phyloP scores from a whole-genome alignment of 2,888 invertebrate genomes.

The Orthonevra nobilis region DNA sequence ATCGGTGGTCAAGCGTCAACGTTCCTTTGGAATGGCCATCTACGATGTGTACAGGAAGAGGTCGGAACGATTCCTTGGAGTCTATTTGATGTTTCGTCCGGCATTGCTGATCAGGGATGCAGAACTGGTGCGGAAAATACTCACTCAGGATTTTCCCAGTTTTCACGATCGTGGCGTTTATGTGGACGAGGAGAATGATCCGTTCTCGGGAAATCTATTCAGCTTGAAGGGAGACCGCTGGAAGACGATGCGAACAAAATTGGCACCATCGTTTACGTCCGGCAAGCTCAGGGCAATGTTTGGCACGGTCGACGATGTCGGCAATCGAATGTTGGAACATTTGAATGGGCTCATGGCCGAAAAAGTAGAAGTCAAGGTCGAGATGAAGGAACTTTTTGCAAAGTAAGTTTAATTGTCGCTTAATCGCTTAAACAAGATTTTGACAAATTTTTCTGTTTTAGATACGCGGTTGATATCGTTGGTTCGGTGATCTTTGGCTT shows the following conservation, averaged over 20 bases:
- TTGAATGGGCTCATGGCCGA: slow-evolving; percentile 76
- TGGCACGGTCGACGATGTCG: slow-evolving; percentile 82
- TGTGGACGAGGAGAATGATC: slow-evolving; percentile 83
- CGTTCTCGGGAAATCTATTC: slow-evolving; percentile 83
- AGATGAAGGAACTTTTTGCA: slow-evolving; percentile 78
- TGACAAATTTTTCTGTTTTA: slow-evolving; percentile 63
- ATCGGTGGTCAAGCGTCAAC: slow-evolving; percentile 82
- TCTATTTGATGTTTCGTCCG: slow-evolving; percentile 84
- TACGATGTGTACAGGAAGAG: slow-evolving; percentile 82
- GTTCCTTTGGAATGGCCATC: slow-evolving; percentile 84
- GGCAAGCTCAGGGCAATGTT: slow-evolving; percentile 86
- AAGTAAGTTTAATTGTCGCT: slow-evolving; percentile 71
- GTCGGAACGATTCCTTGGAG: slow-evolving; percentile 81
- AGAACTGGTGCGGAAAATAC: slow-evolving; percentile 83
- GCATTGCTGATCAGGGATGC: slow-evolving; percentile 84
- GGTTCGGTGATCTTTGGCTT: slow-evolving; percentile 81
- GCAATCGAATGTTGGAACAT: slow-evolving; percentile 81
- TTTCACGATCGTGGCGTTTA: slow-evolving; percentile 85
- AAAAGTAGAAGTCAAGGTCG: slow-evolving; percentile 78
- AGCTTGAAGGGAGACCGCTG: slow-evolving; percentile 81
- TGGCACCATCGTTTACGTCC: slow-evolving; percentile 85
- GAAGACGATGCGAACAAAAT: slow-evolving; percentile 83
- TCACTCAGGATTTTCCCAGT: slow-evolving; percentile 84
- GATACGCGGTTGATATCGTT: slow-evolving; percentile 80
- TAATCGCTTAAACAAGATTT: neutral